phyloP scores from a whole-genome alignment of 2,888 invertebrate species.

The Cephus rjabovi region DNA sequence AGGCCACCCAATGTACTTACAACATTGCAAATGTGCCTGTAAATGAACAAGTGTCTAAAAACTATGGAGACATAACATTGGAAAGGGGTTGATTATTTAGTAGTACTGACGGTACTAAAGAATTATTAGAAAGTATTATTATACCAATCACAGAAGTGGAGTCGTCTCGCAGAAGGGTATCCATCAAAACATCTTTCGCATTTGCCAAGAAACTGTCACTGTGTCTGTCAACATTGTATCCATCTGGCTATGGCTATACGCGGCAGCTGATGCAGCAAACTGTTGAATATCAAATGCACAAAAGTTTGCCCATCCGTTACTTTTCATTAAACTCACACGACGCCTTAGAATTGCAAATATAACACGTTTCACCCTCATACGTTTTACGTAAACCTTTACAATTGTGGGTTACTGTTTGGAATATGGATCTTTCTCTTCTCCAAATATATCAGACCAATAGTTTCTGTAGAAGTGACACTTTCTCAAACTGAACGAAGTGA shows the following conservation, averaged over 20 bases:
- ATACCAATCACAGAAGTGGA: constrained; percentile 59
- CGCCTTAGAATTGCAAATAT: constrained; percentile 47
- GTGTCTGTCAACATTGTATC: constrained; percentile 52
- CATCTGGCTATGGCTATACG: constrained; percentile 51
- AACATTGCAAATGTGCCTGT: constrained; percentile 62
- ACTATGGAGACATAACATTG: constrained; percentile 27
- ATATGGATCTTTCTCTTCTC: not conserved
- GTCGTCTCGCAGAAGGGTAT: constrained; percentile 58
- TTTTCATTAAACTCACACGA: constrained; percentile 42
- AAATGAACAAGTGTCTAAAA: constrained; percentile 41
- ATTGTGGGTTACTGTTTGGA: constrained; percentile 49
- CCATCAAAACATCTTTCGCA: constrained; percentile 55
- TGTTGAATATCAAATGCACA: constrained; percentile 65
- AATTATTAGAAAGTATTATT: constrained; percentile 54
- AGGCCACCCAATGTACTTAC: constrained; percentile 64
- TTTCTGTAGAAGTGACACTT: not conserved
- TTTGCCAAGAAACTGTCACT: constrained; percentile 50
- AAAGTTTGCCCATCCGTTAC: constrained; percentile 56
- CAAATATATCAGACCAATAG: not conserved
- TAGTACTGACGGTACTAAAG: constrained; percentile 39
- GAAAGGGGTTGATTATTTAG: constrained; percentile 14
- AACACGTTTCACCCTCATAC: constrained; percentile 44
- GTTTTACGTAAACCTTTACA: constrained; percentile 24
- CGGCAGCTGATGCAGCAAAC: constrained; percentile 61
- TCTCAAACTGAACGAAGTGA: not conserved